Percentiles rank a stretch among this genome's conserved stretches.
Evolutionary conservation across 2,797 vertebrate genomes (phyloP).

Genomic region (Mus minutoides): DNA sequence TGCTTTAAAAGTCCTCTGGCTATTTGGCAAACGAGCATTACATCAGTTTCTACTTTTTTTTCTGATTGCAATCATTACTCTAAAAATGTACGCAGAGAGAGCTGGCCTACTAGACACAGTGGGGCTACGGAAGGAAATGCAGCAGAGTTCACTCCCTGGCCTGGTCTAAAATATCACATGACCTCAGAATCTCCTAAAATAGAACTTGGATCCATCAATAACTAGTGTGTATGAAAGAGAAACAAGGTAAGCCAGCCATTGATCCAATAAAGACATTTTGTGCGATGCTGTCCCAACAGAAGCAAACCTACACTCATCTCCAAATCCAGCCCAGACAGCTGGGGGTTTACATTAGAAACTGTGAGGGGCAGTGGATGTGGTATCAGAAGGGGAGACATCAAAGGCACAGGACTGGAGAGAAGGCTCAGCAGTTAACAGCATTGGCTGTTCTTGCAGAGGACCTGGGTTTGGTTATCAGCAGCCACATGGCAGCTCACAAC

Average conservation of each 20-base stretch:
- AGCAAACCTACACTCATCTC: not conserved
- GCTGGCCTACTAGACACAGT: not conserved
- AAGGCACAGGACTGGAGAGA: not conserved
- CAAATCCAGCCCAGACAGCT: not conserved
- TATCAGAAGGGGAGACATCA: not conserved
- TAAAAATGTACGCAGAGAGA: not conserved
- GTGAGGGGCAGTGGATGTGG: not conserved
- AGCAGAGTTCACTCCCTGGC: not conserved
- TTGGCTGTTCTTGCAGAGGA: not conserved
- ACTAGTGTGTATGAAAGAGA: not conserved
- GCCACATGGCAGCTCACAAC: not conserved
- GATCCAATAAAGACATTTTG: not conserved
- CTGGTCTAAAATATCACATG: not conserved
- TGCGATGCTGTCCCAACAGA: not conserved
- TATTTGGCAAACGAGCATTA: not conserved
- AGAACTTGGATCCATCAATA: not conserved
- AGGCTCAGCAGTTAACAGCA: not conserved
- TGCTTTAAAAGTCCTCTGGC: conserved; percentile 3
- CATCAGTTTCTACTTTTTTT: not conserved
- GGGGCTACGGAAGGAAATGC: not conserved
- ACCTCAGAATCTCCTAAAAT: not conserved
- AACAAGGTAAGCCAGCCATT: not conserved
- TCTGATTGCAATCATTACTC: conserved; percentile 18
- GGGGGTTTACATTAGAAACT: not conserved
- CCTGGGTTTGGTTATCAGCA: not conserved